Base-by-base conservation (phyloP, 2,113 vertebrate species). In the Colaptes auratus region DNA sequence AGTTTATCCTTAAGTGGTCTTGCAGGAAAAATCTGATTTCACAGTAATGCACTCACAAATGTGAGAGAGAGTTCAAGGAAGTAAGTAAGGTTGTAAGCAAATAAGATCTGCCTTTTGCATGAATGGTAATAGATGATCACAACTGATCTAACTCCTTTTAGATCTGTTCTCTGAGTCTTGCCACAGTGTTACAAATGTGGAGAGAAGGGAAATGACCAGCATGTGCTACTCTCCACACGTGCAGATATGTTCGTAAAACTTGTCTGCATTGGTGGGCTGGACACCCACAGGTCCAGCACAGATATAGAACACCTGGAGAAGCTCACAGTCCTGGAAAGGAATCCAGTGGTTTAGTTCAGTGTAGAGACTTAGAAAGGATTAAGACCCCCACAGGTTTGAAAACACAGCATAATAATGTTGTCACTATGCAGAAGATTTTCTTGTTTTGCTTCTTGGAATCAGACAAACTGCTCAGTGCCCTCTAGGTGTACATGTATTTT, bases 191-290 rank as follows among this genome's bases (percentile, higher is more conserved):
- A n/a, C 30, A 13, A 58, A 21, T 8, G 17, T n/a, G 44, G 31
- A 52, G 39, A 67, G 48, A 25, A 56, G 28, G 11, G 20, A 36
- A 67, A 59, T 35, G 52, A 24, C 3, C 35, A 35, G 27, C 5
- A 15, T 0, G 2, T 73, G 52, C 16, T 79, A 27, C 55, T 39
- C 53, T 35, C 20, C 63, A 25, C 3, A 1, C 3, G 3, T 2
- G 3, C 18, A 63, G 0, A n/a, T 36, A 36, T 15, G 3, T 10
- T 72, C 42, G 19, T 64, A 42, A 79, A 48, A 56, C 12, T 64
- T 53, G 5, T 35, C 52, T 67, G 36, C 6, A 11, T 60, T 63
- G 9, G 7, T 70, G 50, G 28, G 27, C 44, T 75, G 42, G 17
- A 35, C 9, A 39, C 18, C 8, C n/a, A 8, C 7, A 39, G 55